Percentiles rank a stretch among this genome's conserved stretches.
These are phyloP conservation scores for Pedetes capensis DNA, from an alignment of 2,113 vertebrate species.

Conservation along the genomic window DNA sequence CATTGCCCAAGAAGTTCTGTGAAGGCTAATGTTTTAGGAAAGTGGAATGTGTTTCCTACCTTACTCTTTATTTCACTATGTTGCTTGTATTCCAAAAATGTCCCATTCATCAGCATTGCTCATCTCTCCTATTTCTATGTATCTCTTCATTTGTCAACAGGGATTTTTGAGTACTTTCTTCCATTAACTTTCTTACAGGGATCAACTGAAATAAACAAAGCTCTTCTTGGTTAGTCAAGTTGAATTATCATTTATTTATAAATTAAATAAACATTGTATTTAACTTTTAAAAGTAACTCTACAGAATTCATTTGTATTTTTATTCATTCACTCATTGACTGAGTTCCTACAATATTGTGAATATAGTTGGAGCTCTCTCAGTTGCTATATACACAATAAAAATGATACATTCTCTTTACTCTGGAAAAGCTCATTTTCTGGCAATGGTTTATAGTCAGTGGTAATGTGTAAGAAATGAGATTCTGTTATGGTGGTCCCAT, in stretches of 20 bases:
- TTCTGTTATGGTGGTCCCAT: not conserved
- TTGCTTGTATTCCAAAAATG: not conserved
- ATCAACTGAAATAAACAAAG: not conserved
- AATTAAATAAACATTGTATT: not conserved
- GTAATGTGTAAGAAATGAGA: not conserved
- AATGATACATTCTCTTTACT: not conserved
- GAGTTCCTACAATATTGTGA: not conserved
- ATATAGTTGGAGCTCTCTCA: not conserved
- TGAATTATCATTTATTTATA: not conserved
- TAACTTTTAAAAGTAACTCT: not conserved
- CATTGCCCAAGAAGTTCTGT: not conserved
- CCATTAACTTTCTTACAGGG: not conserved
- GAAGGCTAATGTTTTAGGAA: not conserved
- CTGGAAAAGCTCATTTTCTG: not conserved
- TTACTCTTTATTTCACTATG: not conserved
- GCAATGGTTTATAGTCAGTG: not conserved
- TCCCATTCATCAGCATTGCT: not conserved
- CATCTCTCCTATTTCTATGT: not conserved
- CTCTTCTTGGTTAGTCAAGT: not conserved
- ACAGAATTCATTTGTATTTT: not conserved
- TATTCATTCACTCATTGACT: not conserved
- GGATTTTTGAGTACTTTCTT: not conserved
- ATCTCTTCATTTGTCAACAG: not conserved
- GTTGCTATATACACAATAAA: not conserved
- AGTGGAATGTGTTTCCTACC: not conserved